These are phyloP conservation scores for Nomada ruficornis DNA, from an alignment of 2,888 invertebrate genomes.

Conservation along the genomic window DNA sequence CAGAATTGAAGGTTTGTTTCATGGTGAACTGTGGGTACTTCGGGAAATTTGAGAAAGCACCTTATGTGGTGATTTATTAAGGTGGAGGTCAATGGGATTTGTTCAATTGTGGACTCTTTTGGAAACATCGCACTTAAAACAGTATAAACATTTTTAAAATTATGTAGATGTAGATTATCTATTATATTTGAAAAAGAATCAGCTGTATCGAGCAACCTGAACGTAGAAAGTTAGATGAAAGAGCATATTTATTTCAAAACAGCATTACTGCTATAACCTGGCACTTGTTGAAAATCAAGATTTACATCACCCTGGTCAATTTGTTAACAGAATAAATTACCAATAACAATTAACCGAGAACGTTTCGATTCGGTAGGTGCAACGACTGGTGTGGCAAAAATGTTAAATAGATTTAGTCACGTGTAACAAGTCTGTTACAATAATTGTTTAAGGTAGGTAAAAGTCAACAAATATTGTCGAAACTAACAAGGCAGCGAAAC, in stretches of 20 bases:
- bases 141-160: too few species aligned
- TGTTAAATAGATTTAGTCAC: background rate
- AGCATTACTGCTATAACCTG: background rate
- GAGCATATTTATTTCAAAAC: background rate
- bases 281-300: background rate
- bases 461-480: constrained; percentile 35
- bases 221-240: background rate
- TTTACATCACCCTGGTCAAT: background rate
- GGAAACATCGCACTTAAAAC: too few species aligned
- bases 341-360: background rate
- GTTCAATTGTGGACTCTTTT: too few species aligned
- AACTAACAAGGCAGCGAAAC: background rate
- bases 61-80: too few species aligned
- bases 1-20: too few species aligned
- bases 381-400: background rate
- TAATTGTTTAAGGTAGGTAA: background rate
- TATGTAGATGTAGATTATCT: too few species aligned
- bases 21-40: too few species aligned
- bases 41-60: too few species aligned
- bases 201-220: background rate
- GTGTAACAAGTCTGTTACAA: background rate
- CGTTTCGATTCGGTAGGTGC: background rate
- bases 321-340: background rate
- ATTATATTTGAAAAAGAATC: too few species aligned
- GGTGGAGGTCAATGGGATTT: too few species aligned